Conservation (phyloP, 2,888 invertebrate genomes). For the Drosophila sordidula region DNA sequence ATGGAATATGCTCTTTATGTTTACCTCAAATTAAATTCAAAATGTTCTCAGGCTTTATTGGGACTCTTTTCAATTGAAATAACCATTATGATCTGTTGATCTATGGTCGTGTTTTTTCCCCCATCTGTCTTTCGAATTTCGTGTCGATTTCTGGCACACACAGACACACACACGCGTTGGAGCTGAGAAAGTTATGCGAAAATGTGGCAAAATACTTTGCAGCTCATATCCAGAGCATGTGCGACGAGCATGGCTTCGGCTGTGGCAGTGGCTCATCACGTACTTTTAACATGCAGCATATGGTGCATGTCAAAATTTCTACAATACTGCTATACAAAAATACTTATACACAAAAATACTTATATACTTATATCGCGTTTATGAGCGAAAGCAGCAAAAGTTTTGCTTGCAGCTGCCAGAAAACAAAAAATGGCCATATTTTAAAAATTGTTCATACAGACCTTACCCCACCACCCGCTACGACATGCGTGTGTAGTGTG, state of each 20-base stretch:
- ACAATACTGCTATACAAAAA: slow-evolving; percentile 47
- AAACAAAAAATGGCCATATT: slow-evolving; percentile 45
- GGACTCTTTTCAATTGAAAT: background rate
- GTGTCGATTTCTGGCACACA: slow-evolving; percentile 6
- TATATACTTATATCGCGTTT: slow-evolving; percentile 53
- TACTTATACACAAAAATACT: slow-evolving; percentile 18
- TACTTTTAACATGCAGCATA: slow-evolving; percentile 62
- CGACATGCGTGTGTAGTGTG: slow-evolving; percentile 8
- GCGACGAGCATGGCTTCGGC: slow-evolving; percentile 21
- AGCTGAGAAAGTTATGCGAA: slow-evolving; percentile 48
- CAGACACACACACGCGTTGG: slow-evolving; percentile 3
- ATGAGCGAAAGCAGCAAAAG: slow-evolving; percentile 56
- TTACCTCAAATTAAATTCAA: background rate
- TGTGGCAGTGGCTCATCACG: slow-evolving; percentile 56
- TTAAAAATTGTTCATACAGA: slow-evolving; percentile 58
- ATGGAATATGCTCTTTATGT: no score
- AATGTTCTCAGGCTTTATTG: background rate
- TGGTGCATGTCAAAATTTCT: slow-evolving; percentile 66
- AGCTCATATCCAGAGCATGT: slow-evolving; percentile 55
- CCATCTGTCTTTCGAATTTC: background rate
- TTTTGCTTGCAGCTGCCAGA: slow-evolving; percentile 56
- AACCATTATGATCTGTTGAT: slow-evolving; percentile 18
- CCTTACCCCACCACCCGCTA: background rate
- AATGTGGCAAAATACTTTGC: slow-evolving; percentile 61
- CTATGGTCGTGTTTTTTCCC: slow-evolving; percentile 1